Percentiles rank a stretch among this genome's conserved stretches.
phyloP scores from a whole-genome alignment of 2,113 vertebrate species.

The Orcinus orca region DNA sequence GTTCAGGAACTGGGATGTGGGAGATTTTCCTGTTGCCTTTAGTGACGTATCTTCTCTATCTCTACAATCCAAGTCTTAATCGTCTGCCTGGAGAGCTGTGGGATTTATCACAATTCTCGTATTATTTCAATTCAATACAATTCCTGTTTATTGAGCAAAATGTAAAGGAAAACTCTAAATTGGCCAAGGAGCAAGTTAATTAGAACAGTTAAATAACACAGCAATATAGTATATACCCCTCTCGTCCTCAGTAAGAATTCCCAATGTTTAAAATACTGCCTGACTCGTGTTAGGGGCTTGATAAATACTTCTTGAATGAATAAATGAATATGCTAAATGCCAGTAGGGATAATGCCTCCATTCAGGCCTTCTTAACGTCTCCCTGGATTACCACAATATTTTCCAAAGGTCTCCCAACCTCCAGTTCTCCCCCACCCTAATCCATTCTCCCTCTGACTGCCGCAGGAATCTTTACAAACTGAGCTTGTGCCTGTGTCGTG shows the following conservation, averaged over 20 bases:
- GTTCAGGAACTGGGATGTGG: background rate
- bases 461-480: background rate
- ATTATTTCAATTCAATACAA: background rate
- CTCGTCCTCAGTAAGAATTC: background rate
- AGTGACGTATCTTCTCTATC: background rate
- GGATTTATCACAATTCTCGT: background rate
- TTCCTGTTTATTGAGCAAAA: background rate
- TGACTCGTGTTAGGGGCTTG: background rate
- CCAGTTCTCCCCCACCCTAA: background rate
- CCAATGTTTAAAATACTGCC: background rate
- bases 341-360: background rate
- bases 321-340: background rate
- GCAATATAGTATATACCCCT: background rate
- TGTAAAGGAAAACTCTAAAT: background rate
- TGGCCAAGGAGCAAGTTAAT: background rate
- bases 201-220: background rate
- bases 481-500: background rate
- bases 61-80: background rate
- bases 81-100: background rate
- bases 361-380: background rate
- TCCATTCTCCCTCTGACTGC: background rate
- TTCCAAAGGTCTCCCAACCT: background rate
- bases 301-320: background rate
- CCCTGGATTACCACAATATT: background rate
- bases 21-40: background rate